Percentiles rank a stretch among this genome's conserved stretches.
Evolutionary conservation across 37 sponge, comb jelly and placozoan genomes (phyloP).

Genomic region (Ephydatia muelleri): DNA sequence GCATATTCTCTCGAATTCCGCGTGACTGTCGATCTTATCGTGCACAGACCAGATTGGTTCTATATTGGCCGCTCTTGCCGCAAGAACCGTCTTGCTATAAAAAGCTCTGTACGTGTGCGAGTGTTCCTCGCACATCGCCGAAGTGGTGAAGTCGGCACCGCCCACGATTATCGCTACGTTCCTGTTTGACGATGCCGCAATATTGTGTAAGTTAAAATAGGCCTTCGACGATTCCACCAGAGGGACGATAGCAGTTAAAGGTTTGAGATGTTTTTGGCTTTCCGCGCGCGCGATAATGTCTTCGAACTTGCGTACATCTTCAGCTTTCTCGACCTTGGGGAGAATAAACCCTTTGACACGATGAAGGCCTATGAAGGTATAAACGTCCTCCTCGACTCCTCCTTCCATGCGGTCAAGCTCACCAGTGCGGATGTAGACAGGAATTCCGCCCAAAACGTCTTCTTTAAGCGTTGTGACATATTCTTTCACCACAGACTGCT

Average conservation of each 20-base stretch:
- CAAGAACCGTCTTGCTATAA: slow-evolving; percentile 19
- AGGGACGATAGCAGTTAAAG: background rate
- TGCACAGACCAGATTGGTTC: slow-evolving; percentile 29
- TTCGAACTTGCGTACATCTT: background rate
- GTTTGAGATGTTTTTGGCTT: background rate
- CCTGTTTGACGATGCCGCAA: background rate
- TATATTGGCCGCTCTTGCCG: slow-evolving; percentile 35
- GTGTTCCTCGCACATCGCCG: slow-evolving; percentile 35
- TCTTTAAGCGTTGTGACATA: background rate
- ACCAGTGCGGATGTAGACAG: slow-evolving; percentile 3
- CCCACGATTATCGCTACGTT: background rate
- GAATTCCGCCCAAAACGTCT: background rate
- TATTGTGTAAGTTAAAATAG: slow-evolving; percentile 9
- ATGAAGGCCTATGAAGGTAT: too few relatives aligned
- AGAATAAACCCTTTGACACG: slow-evolving; percentile 11
- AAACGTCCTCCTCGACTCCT: background rate
- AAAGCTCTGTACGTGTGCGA: slow-evolving; percentile 20
- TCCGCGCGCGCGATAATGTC: slow-evolving; percentile 2
- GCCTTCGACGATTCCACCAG: slow-evolving; percentile 9
- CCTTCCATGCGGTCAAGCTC: background rate
- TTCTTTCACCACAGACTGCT: background rate
- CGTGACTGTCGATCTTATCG: slow-evolving; percentile 32
- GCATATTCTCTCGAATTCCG: slow-evolving; percentile 36
- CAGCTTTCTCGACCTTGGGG: background rate
- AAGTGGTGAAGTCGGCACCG: slow-evolving; percentile 30